Conservation (phyloP, 2,113 vertebrate species). For the Paramisgurnus dabryanus region DNA sequence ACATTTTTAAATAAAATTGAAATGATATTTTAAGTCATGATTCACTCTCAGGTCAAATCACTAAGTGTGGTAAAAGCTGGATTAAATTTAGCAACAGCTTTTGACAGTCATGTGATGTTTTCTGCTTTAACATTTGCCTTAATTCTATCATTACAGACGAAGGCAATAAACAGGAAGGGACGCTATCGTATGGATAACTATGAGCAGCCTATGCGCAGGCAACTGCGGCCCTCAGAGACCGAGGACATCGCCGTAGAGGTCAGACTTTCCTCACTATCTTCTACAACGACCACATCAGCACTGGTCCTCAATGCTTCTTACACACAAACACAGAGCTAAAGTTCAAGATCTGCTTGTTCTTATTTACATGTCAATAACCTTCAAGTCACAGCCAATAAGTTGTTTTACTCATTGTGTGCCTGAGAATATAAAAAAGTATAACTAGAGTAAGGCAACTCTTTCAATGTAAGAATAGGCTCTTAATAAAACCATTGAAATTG, state of each 20-base stretch:
- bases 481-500: no score
- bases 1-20: no score
- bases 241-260: conserved; percentile 95
- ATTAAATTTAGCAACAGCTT: background rate
- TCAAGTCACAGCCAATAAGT: conserved; percentile 33
- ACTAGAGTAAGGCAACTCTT: no score
- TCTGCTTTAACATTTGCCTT: conserved; percentile 6
- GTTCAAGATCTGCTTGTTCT: conserved; percentile 47
- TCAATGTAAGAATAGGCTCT: no score
- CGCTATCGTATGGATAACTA: conserved; percentile 90
- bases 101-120: background rate
- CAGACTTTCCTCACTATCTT: conserved; percentile 47
- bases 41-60: no score
- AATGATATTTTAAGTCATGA: no score
- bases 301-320: conserved; percentile 51
- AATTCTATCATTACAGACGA: conserved; percentile 72
- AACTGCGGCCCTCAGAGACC: conserved; percentile 77
- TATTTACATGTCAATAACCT: conserved; percentile 48
- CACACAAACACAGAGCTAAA: conserved; percentile 27
- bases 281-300: background rate
- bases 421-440: background rate
- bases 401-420: conserved; percentile 14
- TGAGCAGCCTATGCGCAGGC: conserved; percentile 81
- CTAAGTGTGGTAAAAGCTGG: no score
- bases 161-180: conserved; percentile 93